Evolutionary conservation across 2,888 invertebrate genomes (phyloP), one percentile per base, ranked within the genome.

Genomic region (Pollenia amentaria): DNA sequence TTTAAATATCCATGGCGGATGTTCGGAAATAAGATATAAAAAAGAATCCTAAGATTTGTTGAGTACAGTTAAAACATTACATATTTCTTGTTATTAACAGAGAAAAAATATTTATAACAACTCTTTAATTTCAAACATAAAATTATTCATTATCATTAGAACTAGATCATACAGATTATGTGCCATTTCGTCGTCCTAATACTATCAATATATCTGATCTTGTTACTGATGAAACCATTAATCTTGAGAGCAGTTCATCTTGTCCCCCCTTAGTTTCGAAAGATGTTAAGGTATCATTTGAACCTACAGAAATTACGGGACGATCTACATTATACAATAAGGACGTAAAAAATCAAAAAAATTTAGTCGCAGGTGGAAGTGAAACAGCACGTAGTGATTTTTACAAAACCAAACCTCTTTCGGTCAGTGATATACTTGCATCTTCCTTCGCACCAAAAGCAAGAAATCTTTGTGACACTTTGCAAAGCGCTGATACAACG

Each of bases 251-350:
- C 16, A 89, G 88, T 11, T 89, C 90, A 0, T 81, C 85, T 3
- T 79, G 85, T 10, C 51, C 87, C 3, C 40, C 89, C 3, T 88
- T 90, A 3, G 87, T 88, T 1, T 78, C 85, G 0, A 89, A 89
- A 21, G 89, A 88, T 64, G 72, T 88, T 14, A 90, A 91, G 69
- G 89, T 93, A 2, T 93, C 92, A 0, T 93, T 93, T 87, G 92
- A 93, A 69, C 93, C 93, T 0, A 90, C 89, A 0, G 93, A 93
- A 85, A 93, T 93, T 10, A 93, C 93, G 0, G 93, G 92, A 0
- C 90, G 93, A 10, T 93, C 93, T 0, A 93, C 93, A 0, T 89
- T 91, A 2, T 91, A 91, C 57, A 88, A 88, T 0, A 88, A 88
- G 18, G 87, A 88, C 6, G 38, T 83, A 7, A 64, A 51, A 55